Evolutionary conservation across 2,113 vertebrate species (phyloP).

Genomic region (Hucho hucho): DNA sequence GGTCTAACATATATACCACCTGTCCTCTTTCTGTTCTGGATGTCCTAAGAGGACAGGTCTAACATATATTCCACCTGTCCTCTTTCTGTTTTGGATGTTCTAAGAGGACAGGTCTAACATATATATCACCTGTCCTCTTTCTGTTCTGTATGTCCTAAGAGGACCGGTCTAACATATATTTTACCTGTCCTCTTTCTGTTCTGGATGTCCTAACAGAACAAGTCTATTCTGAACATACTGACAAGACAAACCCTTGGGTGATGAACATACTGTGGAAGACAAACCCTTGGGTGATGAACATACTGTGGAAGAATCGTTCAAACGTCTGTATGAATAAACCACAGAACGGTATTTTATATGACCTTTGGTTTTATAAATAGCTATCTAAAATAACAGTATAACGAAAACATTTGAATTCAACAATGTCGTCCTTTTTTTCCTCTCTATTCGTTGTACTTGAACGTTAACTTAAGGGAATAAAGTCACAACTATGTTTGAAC

Average conservation of each 20-base stretch:
- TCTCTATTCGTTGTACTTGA: conserved; percentile 79
- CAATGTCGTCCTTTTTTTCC: conserved; percentile 76
- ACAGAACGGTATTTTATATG: conserved; percentile 67
- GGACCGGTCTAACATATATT: too few species aligned
- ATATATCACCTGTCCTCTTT: too few species aligned
- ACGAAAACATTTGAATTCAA: conserved; percentile 73
- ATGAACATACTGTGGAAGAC: too few species aligned
- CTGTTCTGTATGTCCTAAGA: too few species aligned
- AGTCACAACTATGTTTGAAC: conserved; percentile 59
- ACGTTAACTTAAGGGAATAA: conserved; percentile 73
- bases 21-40: too few species aligned
- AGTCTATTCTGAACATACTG: too few species aligned
- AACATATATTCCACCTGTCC: background rate
- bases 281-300: conserved; percentile 57
- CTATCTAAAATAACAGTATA: conserved; percentile 76
- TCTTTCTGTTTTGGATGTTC: too few species aligned
- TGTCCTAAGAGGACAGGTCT: too few species aligned
- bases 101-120: too few species aligned
- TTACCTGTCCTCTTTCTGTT: too few species aligned
- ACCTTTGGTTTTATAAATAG: conserved; percentile 68
- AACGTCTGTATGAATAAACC: conserved; percentile 67
- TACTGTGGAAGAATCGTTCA: conserved; percentile 56
- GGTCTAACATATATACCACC: too few species aligned
- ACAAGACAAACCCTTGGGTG: too few species aligned
- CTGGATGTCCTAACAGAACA: background rate